Evolutionary conservation across 2,797 vertebrate species (phyloP).

Genomic region (Loris lydekkerianus): DNA sequence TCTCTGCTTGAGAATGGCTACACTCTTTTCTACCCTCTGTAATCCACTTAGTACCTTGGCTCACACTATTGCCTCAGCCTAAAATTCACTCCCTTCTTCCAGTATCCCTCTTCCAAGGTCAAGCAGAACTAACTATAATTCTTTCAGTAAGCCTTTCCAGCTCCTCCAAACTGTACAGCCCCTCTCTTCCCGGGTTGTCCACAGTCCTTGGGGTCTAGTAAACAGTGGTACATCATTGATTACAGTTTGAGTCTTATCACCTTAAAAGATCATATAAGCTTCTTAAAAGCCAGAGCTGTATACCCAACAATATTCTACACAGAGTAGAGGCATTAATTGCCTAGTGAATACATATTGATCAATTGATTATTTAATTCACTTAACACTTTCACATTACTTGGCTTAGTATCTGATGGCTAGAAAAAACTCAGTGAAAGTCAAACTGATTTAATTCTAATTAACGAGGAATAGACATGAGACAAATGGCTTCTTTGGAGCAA

Average conservation of each 20-base stretch:
- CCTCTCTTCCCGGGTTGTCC: conserved; percentile 20
- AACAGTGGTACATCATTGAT: conserved; percentile 72
- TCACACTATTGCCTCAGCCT: background rate
- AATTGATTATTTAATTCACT: conserved; percentile 85
- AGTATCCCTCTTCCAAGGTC: background rate
- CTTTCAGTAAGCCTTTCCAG: background rate
- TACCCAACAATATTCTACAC: conserved; percentile 69
- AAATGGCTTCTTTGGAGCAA: conserved; percentile 64
- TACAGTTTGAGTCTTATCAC: conserved; percentile 73
- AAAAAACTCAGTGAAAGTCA: conserved; percentile 71
- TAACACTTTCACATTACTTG: conserved; percentile 81
- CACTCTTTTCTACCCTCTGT: background rate
- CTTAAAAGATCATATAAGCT: conserved; percentile 79
- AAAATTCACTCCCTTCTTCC: background rate
- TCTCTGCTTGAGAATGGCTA: background rate
- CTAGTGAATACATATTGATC: conserved; percentile 81
- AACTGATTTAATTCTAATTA: conserved; percentile 80
- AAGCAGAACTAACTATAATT: background rate
- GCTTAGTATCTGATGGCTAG: conserved; percentile 75
- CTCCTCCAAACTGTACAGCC: background rate
- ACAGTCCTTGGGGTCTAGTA: conserved; percentile 65
- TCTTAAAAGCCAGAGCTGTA: conserved; percentile 74
- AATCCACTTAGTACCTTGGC: background rate
- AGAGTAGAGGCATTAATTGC: conserved; percentile 80
- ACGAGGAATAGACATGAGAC: conserved; percentile 67